phyloP scores from a whole-genome alignment of 1,140 invertebrate genomes.

The Mercenaria mercenaria region DNA sequence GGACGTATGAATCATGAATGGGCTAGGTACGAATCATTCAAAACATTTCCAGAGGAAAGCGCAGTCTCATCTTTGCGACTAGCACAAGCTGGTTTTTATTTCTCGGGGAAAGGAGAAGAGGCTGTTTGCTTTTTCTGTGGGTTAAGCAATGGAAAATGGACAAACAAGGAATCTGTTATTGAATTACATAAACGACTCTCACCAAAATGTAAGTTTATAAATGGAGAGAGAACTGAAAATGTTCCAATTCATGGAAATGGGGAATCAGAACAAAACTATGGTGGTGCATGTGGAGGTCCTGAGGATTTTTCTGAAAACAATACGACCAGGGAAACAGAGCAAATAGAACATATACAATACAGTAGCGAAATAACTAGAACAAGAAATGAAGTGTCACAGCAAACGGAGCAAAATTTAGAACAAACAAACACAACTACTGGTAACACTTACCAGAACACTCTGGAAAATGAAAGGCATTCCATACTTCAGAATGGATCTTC shows the following conservation, averaged over 20 bases:
- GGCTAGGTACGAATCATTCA: background rate
- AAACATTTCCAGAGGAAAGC: background rate
- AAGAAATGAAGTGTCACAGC: no score
- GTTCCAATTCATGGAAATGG: background rate
- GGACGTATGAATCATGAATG: background rate
- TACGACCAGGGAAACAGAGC: no score
- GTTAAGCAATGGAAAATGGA: background rate
- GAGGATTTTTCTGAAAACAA: background rate
- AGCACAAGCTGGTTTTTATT: constrained; percentile 4
- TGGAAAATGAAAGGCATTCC: background rate
- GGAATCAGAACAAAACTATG: background rate
- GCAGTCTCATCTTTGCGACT: background rate
- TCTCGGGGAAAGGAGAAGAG: background rate
- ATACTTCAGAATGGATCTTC: background rate
- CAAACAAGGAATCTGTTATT: background rate
- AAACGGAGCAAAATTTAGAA: no score
- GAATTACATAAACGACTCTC: background rate
- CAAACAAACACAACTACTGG: no score
- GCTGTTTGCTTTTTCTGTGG: background rate
- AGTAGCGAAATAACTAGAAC: no score
- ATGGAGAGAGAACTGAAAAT: background rate
- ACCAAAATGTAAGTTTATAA: background rate
- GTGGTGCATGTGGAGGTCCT: background rate
- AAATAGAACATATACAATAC: no score
- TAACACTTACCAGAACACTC: no score